Base-by-base conservation (phyloP, 2,888 invertebrate species). In the Periphyllus acericola region DNA sequence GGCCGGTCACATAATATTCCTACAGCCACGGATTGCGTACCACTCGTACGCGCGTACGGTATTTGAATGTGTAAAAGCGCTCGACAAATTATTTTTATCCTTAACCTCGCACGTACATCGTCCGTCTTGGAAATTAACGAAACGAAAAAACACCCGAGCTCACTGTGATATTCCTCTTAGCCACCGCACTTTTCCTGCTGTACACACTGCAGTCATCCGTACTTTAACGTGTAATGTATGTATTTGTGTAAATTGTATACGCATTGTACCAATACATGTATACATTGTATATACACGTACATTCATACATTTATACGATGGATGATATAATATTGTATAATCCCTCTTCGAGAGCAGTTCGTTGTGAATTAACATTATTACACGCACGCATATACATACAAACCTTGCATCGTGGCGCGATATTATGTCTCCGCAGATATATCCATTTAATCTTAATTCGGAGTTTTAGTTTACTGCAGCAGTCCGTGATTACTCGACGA, bases 111-210 rank as follows among this genome's bases (percentile, higher is more conserved):
- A 29, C 17, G 19, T 46, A 17, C 11, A 46, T 52, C 52, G 14
- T 40, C 75, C 14, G 76, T 76, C 52, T 52, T 29, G 9, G 19
- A 76, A 76, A 76, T 76, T 76, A 76, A 76, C 52, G 52, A 76
- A 76, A 52, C 76, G 46, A n/a, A 52, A 52, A 29, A 32, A n/a
- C 1, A 60, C 46, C 32, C 34, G 25, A 9, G 1, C 25, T 25
- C 8, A 60, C 1, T 4, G 46, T n/a, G n/a, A n/a, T 2, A 11
- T 46, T 46, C 14, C 46, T 46, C 46, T 14, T 11, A 46, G 1
- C 14, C 8, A 46, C 25, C 25, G n/a, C n/a, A 60, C 19, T 60
- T 60, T 60, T 60, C 60, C 60, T 1, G 21, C 25, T 19, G 21
- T 60, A 60, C 0, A 60, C 46, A 46, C 11, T 46, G 46, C 46